phyloP scores from a whole-genome alignment of 1,140 invertebrate species.

The Drosophila baimaii region DNA sequence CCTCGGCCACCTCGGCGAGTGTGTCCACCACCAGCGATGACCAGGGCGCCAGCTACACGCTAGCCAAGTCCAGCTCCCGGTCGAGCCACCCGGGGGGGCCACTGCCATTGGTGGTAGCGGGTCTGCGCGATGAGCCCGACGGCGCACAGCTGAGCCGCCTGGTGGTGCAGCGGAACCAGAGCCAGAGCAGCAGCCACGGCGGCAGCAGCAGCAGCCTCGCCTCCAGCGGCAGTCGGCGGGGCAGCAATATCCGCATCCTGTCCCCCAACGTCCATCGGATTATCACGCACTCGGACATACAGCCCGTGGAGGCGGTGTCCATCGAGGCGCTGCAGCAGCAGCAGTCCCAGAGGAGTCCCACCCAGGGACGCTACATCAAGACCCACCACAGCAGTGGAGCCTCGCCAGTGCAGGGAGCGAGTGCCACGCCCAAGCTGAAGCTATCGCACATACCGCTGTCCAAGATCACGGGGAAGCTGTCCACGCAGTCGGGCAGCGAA shows the following conservation, averaged over 20 bases:
- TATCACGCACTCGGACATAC: slow-evolving; percentile 75
- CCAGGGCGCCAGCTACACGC: slow-evolving; percentile 60
- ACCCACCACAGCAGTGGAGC: slow-evolving; percentile 20
- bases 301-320: slow-evolving; percentile 69
- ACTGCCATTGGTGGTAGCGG: slow-evolving; percentile 56
- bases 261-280: slow-evolving; percentile 82
- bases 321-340: slow-evolving; percentile 69
- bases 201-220: slow-evolving; percentile 69
- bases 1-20: slow-evolving; percentile 31
- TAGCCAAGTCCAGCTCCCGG: slow-evolving; percentile 33
- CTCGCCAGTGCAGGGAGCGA: neutral
- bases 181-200: slow-evolving; percentile 57
- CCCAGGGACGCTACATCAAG: slow-evolving; percentile 60
- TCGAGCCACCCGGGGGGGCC: slow-evolving; percentile 17
- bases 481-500: slow-evolving; percentile 79
- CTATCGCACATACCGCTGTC: slow-evolving; percentile 78
- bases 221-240: slow-evolving; percentile 67
- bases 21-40: slow-evolving; percentile 66
- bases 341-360: slow-evolving; percentile 51
- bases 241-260: slow-evolving; percentile 76
- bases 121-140: slow-evolving; percentile 71
- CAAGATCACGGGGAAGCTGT: slow-evolving; percentile 77
- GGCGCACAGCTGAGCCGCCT: slow-evolving; percentile 70
- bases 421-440: slow-evolving; percentile 56
- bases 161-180: slow-evolving; percentile 48